Conservation (phyloP, 2,797 vertebrate genomes). For the Apodemus agrarius region DNA sequence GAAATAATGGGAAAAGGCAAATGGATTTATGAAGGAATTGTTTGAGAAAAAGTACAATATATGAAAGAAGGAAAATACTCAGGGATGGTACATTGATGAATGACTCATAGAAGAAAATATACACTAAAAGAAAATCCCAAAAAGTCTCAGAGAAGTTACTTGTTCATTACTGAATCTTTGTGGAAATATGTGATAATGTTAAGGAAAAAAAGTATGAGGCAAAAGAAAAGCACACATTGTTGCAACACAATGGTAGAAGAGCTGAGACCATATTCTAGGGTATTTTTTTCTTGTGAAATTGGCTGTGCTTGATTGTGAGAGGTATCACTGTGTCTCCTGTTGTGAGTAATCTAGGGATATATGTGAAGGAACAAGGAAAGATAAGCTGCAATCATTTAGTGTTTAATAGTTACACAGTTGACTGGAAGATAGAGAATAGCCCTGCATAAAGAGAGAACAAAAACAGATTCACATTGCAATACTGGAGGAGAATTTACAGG, state of each 20-base stretch:
- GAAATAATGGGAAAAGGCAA: background rate
- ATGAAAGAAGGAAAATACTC: background rate
- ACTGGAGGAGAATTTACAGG: background rate
- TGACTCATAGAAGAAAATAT: background rate
- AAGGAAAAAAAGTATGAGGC: too few relatives aligned
- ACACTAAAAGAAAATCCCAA: background rate
- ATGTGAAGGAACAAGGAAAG: background rate
- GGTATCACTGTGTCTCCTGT: fast-evolving
- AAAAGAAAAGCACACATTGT: too few relatives aligned
- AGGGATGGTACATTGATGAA: background rate
- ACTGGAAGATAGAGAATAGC: background rate
- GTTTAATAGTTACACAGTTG: background rate
- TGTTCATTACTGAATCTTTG: fast-evolving
- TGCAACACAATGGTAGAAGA: background rate
- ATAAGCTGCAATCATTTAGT: too few relatives aligned
- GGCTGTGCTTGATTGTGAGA: background rate
- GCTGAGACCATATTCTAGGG: background rate
- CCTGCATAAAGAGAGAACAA: background rate
- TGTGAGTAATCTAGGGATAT: too few relatives aligned
- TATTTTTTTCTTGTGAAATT: background rate
- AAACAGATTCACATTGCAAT: background rate
- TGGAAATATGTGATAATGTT: too few relatives aligned
- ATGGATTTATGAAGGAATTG: background rate
- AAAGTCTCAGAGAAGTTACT: too few relatives aligned
- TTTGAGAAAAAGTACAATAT: background rate